Percentiles rank a stretch among this genome's conserved stretches.
Conservation (phyloP, 1,140 invertebrate genomes). For the Apis florea region DNA sequence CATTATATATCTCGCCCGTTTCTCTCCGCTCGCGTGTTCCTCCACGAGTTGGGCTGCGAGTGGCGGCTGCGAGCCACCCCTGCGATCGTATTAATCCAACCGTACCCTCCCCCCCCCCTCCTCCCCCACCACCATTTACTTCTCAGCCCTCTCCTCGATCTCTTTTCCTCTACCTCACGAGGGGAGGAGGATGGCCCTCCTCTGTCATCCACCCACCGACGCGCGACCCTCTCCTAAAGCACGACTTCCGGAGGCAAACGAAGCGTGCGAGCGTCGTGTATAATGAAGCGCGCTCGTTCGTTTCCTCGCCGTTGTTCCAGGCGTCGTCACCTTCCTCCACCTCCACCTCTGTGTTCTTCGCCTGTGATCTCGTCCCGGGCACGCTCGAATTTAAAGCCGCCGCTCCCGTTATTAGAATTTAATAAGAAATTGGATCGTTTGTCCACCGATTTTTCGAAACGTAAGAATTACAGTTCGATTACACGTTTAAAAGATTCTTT, state of each 20-base stretch:
- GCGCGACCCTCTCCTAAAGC: conserved; percentile 71
- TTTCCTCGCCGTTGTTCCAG: conserved; percentile 54
- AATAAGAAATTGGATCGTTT: too few relatives aligned
- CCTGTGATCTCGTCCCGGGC: too few relatives aligned
- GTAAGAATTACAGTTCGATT: too few relatives aligned
- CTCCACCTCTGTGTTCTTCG: conserved; percentile 15
- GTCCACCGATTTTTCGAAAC: too few relatives aligned
- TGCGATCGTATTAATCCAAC: conserved; percentile 70
- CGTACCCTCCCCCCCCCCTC: conserved; percentile 34
- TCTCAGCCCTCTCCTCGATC: conserved; percentile 20
- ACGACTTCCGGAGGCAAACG: conserved; percentile 79
- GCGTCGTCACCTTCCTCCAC: conserved; percentile 37
- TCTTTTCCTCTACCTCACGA: not conserved
- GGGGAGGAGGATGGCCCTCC: conserved; percentile 20
- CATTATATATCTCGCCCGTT: conserved; percentile 52
- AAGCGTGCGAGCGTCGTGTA: conserved; percentile 79
- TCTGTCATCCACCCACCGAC: not conserved
- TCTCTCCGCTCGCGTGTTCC: conserved; percentile 3
- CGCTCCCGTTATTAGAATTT: too few relatives aligned
- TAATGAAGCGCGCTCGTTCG: conserved; percentile 79
- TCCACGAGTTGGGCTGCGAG: conserved; percentile 55
- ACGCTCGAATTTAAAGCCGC: too few relatives aligned
- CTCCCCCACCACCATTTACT: conserved; percentile 48
- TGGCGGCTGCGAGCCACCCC: conserved; percentile 59
- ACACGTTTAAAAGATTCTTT: too few relatives aligned